Evolutionary conservation across 2,797 vertebrate genomes (phyloP), one percentile per base, ranked within the genome.

Genomic region (Dendrocincla fuliginosa): DNA sequence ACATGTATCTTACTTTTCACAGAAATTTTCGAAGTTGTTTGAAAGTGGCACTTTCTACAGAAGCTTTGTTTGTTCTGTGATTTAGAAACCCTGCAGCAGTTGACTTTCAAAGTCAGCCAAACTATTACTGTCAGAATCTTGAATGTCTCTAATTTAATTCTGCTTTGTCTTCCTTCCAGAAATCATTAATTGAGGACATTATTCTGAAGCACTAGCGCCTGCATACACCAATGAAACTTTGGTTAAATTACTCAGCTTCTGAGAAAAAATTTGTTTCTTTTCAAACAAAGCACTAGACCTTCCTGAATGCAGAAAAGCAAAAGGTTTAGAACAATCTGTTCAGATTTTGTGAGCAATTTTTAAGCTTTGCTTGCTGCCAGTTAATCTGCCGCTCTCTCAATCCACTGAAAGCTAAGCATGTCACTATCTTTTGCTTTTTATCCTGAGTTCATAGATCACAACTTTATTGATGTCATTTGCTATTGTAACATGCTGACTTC

Each of bases 251-350:
- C 44, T 96, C 56, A 80, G n/a, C 86, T 75, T 88, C 53, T 93
- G 44, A 91, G 91, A 95, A 95, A 6, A 18, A 93, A 85, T 68
- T 39, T 93, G 41, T 89, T 93, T 89, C 87, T 79, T 93, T 93
- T 81, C 57, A 95, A 96, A 94, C 83, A 82, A 87, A 79, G n/a
- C 28, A 32, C 35, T 82, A 90, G 74, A 65, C 71, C 63, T 82
- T 82, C 46, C 33, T 74, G 74, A 94, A 84, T 57, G 41, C 87
- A 80, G 73, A 95, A 78, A 44, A 86, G 65, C 23, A 71, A 91
- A 93, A 49, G 76, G 47, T 77, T 93, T 89, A 78, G 28, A 74
- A 76, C 35, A 89, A 87, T 63, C 73, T 95, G 81, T 84, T 96
- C 82, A 76, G 61, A 90, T 71, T 89, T 91, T 42, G 69, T 87